Conservation (phyloP, 2,113 vertebrate genomes). For the Dicerorhinus sumatrensis region DNA sequence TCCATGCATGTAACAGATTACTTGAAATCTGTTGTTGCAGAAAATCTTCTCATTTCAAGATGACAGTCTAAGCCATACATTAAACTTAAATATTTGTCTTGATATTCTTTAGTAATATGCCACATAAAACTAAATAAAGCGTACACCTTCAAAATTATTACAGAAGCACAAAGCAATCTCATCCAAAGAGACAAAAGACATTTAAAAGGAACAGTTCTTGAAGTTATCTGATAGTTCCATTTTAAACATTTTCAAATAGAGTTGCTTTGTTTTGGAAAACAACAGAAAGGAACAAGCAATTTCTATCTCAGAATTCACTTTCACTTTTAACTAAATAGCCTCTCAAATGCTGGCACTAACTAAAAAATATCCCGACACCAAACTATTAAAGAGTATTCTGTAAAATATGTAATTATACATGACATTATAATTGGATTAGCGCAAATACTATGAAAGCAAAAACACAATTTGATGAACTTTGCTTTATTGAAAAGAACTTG, state of each 20-base stretch:
- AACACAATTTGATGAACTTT: constrained; percentile 27
- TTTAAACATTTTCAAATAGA: constrained; percentile 50
- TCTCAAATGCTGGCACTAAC: not conserved
- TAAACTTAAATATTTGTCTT: not conserved
- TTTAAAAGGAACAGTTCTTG: constrained; percentile 25
- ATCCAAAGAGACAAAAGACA: constrained; percentile 35
- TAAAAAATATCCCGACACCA: not conserved
- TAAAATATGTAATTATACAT: not conserved
- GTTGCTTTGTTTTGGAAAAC: constrained; percentile 44
- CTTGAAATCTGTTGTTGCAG: not conserved
- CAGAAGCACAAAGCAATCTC: not conserved
- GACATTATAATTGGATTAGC: not conserved
- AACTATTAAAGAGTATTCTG: not conserved
- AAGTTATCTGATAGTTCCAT: not conserved
- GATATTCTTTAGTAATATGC: constrained; percentile 7
- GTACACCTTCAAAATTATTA: not conserved
- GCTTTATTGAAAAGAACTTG: constrained; percentile 40
- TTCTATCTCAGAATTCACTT: not conserved
- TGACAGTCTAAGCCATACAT: not conserved
- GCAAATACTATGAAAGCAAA: constrained; percentile 27
- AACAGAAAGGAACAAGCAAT: constrained; percentile 22
- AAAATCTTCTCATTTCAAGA: constrained; percentile 25
- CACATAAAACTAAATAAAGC: not conserved
- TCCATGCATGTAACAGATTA: not conserved
- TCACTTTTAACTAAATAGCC: not conserved